These are phyloP conservation scores for Cosmia pyralina DNA, from an alignment of 2,888 invertebrate species.

Conservation along the genomic window DNA sequence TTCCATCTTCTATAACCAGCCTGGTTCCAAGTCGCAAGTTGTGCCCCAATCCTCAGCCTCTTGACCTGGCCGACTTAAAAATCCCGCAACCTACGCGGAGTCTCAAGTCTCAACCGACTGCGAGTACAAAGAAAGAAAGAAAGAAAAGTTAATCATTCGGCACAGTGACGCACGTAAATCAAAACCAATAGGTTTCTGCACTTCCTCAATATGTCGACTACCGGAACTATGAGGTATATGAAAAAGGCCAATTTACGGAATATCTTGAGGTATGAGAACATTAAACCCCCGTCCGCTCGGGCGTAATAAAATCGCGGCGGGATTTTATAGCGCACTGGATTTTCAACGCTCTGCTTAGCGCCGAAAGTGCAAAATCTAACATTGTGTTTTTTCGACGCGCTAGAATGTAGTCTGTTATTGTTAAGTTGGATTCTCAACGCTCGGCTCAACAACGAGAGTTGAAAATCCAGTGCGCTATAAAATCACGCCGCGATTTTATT, in stretches of 20 bases:
- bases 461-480: too few species aligned
- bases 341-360: too few species aligned
- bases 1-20: background rate
- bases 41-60: background rate
- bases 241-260: background rate
- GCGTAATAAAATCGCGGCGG: too few species aligned
- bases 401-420: too few species aligned
- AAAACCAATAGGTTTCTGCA: background rate
- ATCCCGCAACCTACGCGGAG: constrained; percentile 17
- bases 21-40: constrained; percentile 1
- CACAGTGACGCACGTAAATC: background rate
- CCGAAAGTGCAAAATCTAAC: too few species aligned
- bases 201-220: background rate
- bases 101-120: background rate
- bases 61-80: constrained; percentile 44
- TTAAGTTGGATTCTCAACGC: too few species aligned
- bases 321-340: too few species aligned
- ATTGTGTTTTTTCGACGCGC: too few species aligned
- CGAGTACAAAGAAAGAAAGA: background rate
- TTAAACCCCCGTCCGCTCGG: too few species aligned
- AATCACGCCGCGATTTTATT: too few species aligned
- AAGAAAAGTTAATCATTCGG: too few species aligned
- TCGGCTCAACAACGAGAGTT: too few species aligned
- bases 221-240: background rate
- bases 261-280: background rate